Evolutionary conservation across 2,797 vertebrate species (phyloP), one percentile per base, ranked within the genome.

Genomic region (Macropodus opercularis): DNA sequence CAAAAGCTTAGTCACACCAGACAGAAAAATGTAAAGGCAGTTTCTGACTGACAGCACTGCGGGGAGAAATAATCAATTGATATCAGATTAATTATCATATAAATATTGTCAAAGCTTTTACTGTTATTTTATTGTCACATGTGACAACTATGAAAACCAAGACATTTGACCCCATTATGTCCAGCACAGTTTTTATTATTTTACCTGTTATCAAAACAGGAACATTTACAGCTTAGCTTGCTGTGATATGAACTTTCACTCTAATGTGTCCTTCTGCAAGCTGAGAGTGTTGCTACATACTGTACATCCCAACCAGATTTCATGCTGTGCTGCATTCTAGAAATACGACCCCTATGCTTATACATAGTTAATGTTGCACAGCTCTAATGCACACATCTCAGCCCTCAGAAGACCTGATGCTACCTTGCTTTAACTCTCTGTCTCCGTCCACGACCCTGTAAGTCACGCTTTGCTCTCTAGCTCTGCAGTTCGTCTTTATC

Each of bases 311-410:
- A 76, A 64, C 31, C 44, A 46, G 41, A 75, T 69, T 80, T 78
- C 53, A 78, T 46, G 59, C 64, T 71, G 21, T 29, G 52, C 50
- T 71, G 57, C 52, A 21, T 68, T 70, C 69, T 48, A 24, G 36
- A 77, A 75, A 74, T 23, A 79, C 21, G 48, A 72, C 64, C 65
- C 63, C 40, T 63, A 27, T 41, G 53, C 52, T 72, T 61, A 57
- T 69, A 41, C 41, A 73, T 48, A 63, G 38, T 69, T 83, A 52
- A 80, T 74, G 53, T 54, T 38, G 39, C 54, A 79, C 54, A 64
- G 64, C 24, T 21, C 18, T 49, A 75, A 73, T 27, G 34, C 51
- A 64, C 22, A 52, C 34, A 47, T 21, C 27, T 56, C 10, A 57
- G 34, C 23, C n/a, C 54, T 43, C 23, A 11, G n/a, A 32, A 47